Evolutionary conservation across 2,797 vertebrate species (phyloP).

Genomic region (Diceros bicornis): DNA sequence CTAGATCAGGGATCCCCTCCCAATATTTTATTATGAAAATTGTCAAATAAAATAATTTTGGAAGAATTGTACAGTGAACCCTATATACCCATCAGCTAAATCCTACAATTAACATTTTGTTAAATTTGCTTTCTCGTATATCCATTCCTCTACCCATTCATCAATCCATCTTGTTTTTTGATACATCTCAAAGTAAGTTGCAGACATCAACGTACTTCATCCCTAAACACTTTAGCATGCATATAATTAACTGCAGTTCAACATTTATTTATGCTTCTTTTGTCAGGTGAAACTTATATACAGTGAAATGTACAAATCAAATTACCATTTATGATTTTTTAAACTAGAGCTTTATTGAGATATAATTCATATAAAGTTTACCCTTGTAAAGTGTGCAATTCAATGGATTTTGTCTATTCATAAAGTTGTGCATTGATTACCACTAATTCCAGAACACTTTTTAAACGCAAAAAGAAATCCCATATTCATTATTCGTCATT

Average conservation of each 20-base stretch:
- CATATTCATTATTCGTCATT: too few species aligned
- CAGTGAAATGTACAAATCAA: background rate
- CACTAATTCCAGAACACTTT: background rate
- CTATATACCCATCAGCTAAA: background rate
- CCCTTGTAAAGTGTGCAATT: background rate
- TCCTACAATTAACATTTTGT: background rate
- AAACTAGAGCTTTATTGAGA: background rate
- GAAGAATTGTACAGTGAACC: background rate
- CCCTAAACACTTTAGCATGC: background rate
- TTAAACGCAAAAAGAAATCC: background rate
- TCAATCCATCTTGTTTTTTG: background rate
- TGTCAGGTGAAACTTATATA: background rate
- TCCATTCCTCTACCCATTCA: background rate
- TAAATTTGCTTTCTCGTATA: background rate
- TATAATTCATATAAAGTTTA: background rate
- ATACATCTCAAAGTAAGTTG: background rate
- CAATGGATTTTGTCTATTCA: background rate
- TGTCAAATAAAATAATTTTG: background rate
- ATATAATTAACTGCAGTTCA: background rate
- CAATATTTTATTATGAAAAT: background rate
- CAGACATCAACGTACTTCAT: background rate
- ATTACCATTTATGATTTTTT: background rate
- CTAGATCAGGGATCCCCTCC: background rate
- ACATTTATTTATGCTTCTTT: background rate
- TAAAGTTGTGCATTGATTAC: background rate